Evolutionary conservation across 1,140 invertebrate genomes (phyloP), one percentile per base, ranked within the genome.

Genomic region (Pachyrhynchus sulphureomaculatus): DNA sequence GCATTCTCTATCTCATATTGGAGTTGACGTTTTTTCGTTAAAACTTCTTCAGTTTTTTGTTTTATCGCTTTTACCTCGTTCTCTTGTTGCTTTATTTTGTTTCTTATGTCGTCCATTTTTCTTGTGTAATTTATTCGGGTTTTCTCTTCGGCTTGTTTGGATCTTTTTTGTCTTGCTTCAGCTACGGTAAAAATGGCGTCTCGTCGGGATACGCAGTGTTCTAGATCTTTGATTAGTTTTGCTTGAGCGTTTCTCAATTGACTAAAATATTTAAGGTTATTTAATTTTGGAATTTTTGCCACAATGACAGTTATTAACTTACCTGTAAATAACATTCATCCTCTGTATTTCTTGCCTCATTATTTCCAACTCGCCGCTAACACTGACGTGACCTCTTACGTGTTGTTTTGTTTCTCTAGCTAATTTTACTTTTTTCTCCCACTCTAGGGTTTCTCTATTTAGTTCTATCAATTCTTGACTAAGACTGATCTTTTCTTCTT

Each of bases 331-430:
- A 56, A 88, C 86, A 76, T 89, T 83, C 91, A 93, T 93, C 67
- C 87, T 82, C 70, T 91, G 90, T 71, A 93, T 92, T 79, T 92
- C 90, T 47, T 78, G 80, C 74, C 84, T 88, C 88, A 93, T 90
- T 12, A 77, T 77, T 6, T 83, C 83, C 42, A 90, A 82, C 73
- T 90, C 89, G 1, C 87, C 86, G 17, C 75, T 80, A n/a, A 78
- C 76, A n/a, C 82, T 80, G 51, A 84, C 81, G 57, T 88, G 87
- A 34, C 83, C 78, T 56, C 85, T 83, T 4, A 89, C 81, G 59
- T 80, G 84, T 68, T 81, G 82, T 59, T 86, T 84, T 0, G 86
- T 82, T 71, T 91, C 88, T 34, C 83, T 80, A 2, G 87, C 84
- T 62, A 90, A 70, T 70, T 88, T 82, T 42, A 86, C 82, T 77